Conservation (phyloP, 2,113 vertebrate species). For the Murina feae region DNA sequence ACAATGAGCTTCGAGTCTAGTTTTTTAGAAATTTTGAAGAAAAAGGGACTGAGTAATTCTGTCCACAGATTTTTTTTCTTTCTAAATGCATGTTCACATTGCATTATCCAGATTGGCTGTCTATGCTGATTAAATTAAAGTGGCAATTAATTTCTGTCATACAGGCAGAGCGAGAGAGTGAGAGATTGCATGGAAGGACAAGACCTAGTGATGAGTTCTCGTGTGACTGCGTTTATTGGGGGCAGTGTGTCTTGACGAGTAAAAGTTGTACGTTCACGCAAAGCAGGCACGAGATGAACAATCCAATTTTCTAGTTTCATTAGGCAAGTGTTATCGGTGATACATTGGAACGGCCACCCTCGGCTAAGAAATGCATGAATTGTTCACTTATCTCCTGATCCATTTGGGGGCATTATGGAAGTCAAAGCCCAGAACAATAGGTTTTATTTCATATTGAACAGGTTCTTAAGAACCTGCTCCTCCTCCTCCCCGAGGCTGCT, state of each 20-base stretch:
- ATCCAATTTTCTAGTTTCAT: neutral
- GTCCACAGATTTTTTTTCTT: neutral
- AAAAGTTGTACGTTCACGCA: neutral
- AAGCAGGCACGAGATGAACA: neutral
- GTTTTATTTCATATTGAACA: conserved; percentile 17
- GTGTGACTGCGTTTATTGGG: neutral
- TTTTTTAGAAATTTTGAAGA: neutral
- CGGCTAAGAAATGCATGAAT: neutral
- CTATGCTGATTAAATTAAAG: neutral
- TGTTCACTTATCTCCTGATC: conserved; percentile 64
- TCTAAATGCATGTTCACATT: neutral
- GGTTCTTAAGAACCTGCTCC: neutral
- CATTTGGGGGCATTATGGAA: conserved; percentile 50
- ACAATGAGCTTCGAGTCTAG: neutral
- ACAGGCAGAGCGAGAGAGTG: neutral
- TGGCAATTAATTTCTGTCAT: conserved; percentile 9
- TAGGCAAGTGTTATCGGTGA: conserved; percentile 29
- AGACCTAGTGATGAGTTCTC: neutral
- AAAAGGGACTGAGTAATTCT: neutral
- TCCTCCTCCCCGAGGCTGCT: neutral
- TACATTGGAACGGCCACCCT: neutral
- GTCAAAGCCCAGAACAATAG: conserved; percentile 48
- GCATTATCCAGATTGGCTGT: neutral
- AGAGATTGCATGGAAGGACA: neutral
- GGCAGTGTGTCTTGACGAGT: neutral